Conservation (phyloP, 2,888 invertebrate species). For the Mesochorus sp. region DNA sequence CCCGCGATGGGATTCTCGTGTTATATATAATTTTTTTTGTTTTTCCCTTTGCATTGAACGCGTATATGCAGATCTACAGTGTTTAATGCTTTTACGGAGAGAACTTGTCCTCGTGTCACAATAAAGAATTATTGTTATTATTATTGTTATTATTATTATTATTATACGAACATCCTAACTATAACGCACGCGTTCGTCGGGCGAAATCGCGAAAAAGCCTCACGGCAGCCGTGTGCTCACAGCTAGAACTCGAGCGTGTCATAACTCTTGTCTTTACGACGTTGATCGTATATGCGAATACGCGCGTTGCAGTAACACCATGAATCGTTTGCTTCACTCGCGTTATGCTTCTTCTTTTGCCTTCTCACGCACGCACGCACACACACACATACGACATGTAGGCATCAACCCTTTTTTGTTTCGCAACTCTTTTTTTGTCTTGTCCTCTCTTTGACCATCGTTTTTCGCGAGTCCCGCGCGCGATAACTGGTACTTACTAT, state of each 20-base stretch:
- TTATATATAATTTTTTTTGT: too few relatives aligned
- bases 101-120: too few relatives aligned
- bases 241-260: constrained; percentile 54
- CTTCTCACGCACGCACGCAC: constrained; percentile 59
- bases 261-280: constrained; percentile 71
- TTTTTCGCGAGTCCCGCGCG: constrained; percentile 25
- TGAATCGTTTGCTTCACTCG: constrained; percentile 54
- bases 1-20: too few relatives aligned
- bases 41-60: too few relatives aligned
- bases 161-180: constrained; percentile 5
- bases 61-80: too few relatives aligned
- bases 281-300: constrained; percentile 55
- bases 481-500: constrained; percentile 36
- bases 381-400: constrained; percentile 36
- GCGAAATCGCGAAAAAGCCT: constrained; percentile 42
- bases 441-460: not conserved
- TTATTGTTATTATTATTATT: not conserved
- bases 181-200: constrained; percentile 16
- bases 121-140: too few relatives aligned
- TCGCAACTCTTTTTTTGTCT: constrained; percentile 12
- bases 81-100: too few relatives aligned
- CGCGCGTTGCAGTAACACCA: constrained; percentile 29
- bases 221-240: constrained; percentile 40
- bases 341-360: constrained; percentile 58
- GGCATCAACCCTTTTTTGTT: not conserved